Conservation (phyloP, 1,140 invertebrate species). For the Heliconius hewitsoni region DNA sequence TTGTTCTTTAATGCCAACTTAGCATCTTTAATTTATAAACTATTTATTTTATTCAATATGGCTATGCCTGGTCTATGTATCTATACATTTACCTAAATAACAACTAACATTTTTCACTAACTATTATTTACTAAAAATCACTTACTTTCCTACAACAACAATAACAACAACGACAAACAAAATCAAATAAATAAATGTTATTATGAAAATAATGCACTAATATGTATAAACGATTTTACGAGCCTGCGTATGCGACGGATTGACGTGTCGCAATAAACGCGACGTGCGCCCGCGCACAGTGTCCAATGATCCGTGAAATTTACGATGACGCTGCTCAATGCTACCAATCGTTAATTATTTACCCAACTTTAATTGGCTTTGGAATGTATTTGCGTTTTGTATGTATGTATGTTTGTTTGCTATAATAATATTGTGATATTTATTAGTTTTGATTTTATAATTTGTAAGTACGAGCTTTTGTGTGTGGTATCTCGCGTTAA, state of each 20-base stretch:
- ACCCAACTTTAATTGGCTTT: slow-evolving; percentile 20
- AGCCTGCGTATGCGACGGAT: slow-evolving; percentile 18
- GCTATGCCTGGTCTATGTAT: no score
- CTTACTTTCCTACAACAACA: not conserved
- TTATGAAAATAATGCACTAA: slow-evolving; percentile 23
- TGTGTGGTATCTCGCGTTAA: not conserved
- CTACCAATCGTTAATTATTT: slow-evolving; percentile 30
- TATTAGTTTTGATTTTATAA: not conserved
- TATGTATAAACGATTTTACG: slow-evolving; percentile 18
- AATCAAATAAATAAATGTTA: not conserved
- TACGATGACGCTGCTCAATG: slow-evolving; percentile 25
- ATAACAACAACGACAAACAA: not conserved
- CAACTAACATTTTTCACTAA: not conserved
- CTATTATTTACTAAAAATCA: not conserved
- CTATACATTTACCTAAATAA: no score
- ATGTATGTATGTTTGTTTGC: no score
- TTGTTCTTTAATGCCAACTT: slow-evolving; percentile 69
- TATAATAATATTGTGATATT: not conserved
- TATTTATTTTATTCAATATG: no score
- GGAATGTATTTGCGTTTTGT: not conserved
- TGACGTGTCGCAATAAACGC: slow-evolving; percentile 33
- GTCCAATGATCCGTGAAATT: slow-evolving; percentile 28
- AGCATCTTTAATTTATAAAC: slow-evolving; percentile 27
- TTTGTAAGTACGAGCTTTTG: not conserved
- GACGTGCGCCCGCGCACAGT: slow-evolving; percentile 21